Conservation (phyloP, 1,140 invertebrate genomes). For the Ips nitidus region DNA sequence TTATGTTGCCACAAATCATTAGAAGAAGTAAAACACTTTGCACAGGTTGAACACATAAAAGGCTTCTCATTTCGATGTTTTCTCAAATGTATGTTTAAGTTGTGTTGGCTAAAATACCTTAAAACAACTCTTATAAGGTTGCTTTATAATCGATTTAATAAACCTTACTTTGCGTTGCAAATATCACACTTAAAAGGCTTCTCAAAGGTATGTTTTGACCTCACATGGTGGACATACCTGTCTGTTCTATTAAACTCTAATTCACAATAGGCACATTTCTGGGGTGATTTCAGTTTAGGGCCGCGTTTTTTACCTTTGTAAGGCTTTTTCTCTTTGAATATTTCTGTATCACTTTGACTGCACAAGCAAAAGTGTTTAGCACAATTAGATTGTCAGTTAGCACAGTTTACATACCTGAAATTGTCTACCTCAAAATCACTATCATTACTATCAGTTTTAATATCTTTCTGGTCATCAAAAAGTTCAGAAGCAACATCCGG, state of each 20-base stretch:
- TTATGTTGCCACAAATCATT: slow-evolving; percentile 40
- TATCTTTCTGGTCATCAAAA: too few relatives aligned
- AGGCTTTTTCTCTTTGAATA: slow-evolving; percentile 11
- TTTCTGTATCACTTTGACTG: neutral
- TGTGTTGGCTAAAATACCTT: slow-evolving; percentile 30
- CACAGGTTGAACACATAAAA: slow-evolving; percentile 37
- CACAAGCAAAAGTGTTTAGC: too few relatives aligned
- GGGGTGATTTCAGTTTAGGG: slow-evolving; percentile 32
- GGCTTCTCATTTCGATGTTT: slow-evolving; percentile 40
- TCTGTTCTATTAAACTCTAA: slow-evolving; percentile 34
- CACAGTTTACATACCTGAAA: neutral
- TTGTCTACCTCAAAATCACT: neutral
- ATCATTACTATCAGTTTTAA: neutral
- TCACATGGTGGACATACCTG: slow-evolving; percentile 30
- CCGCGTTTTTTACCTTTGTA: slow-evolving; percentile 24
- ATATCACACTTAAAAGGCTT: slow-evolving; percentile 41
- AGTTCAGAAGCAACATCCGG: too few relatives aligned
- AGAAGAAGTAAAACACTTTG: slow-evolving; percentile 37
- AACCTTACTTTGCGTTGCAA: slow-evolving; percentile 36
- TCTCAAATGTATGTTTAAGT: slow-evolving; percentile 36
- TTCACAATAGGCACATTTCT: slow-evolving; percentile 36
- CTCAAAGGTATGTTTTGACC: slow-evolving; percentile 40
- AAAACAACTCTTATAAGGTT: slow-evolving; percentile 3
- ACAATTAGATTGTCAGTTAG: too few relatives aligned
- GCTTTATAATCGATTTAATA: neutral